Percentiles rank a stretch among this genome's conserved stretches.
Conservation (phyloP, 2,113 vertebrate genomes). For the Austrofundulus limnaeus region DNA sequence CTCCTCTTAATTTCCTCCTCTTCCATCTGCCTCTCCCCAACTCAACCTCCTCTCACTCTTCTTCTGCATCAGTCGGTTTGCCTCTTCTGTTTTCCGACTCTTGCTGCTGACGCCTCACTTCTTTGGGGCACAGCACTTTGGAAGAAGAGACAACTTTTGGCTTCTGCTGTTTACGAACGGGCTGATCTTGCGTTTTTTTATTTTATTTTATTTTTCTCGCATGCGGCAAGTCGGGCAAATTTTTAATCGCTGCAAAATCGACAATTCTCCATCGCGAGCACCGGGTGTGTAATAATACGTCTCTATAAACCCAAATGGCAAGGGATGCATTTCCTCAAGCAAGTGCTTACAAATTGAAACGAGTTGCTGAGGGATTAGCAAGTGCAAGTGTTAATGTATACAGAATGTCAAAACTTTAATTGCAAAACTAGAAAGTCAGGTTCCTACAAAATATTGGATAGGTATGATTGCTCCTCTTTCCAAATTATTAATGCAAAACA, state of each 20-base stretch:
- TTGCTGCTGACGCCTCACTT: conserved; percentile 58
- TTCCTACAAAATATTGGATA: neutral
- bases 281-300: conserved; percentile 4
- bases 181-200: conserved; percentile 62
- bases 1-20: neutral
- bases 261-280: conserved; percentile 31
- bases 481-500: neutral
- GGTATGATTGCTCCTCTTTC: neutral
- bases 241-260: conserved; percentile 46
- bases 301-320: conserved; percentile 26
- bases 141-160: conserved; percentile 30
- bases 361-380: conserved; percentile 24
- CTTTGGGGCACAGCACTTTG: conserved; percentile 17
- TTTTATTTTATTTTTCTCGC: no score
- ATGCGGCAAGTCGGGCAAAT: conserved; percentile 23
- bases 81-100: conserved; percentile 29
- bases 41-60: neutral
- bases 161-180: conserved; percentile 39
- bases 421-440: neutral
- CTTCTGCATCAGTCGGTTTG: conserved; percentile 8
- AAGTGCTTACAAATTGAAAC: conserved; percentile 16
- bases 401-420: conserved; percentile 9
- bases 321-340: conserved; percentile 7
- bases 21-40: conserved; percentile 1
- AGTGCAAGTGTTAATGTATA: neutral